phyloP scores from a whole-genome alignment of 2,113 vertebrate species.

The Corythoichthys haematopterus region DNA sequence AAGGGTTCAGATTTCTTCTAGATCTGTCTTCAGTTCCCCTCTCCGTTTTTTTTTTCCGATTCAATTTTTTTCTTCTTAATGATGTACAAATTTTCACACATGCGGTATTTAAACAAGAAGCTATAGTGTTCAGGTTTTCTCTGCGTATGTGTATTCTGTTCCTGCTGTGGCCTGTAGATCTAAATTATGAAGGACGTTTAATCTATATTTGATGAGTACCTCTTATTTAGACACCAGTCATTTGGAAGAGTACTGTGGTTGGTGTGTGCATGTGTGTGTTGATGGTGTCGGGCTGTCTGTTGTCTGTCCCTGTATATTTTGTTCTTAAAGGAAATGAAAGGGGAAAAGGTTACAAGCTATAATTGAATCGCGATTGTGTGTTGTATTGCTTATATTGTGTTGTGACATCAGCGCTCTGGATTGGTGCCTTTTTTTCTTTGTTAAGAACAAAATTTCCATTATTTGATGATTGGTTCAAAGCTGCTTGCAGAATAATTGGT shows the following conservation, averaged over 20 bases:
- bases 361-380: conserved; percentile 6
- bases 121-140: conserved; percentile 12
- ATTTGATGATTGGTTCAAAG: not conserved
- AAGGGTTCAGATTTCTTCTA: not conserved
- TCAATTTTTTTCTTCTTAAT: conserved; percentile 20
- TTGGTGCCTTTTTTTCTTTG: not conserved
- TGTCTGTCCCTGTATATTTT: conserved; percentile 5
- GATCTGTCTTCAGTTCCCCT: not conserved
- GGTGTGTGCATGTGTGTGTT: conserved; percentile 4
- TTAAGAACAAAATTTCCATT: not conserved
- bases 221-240: conserved; percentile 42
- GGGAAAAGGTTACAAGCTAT: conserved; percentile 1
- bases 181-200: conserved; percentile 52
- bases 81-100: conserved; percentile 8
- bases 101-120: not conserved
- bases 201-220: conserved; percentile 55
- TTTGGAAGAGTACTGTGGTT: conserved; percentile 22
- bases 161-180: conserved; percentile 35
- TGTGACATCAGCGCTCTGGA: not conserved
- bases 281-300: not conserved
- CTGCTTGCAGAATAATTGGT: not conserved
- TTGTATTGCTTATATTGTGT: conserved; percentile 1
- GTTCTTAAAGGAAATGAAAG: conserved; percentile 8
- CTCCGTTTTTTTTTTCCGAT: conserved; percentile 1
- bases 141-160: conserved; percentile 13